Evolutionary conservation across 2,888 invertebrate species (phyloP).

Genomic region (Mesorhabditis spiculigera): DNA sequence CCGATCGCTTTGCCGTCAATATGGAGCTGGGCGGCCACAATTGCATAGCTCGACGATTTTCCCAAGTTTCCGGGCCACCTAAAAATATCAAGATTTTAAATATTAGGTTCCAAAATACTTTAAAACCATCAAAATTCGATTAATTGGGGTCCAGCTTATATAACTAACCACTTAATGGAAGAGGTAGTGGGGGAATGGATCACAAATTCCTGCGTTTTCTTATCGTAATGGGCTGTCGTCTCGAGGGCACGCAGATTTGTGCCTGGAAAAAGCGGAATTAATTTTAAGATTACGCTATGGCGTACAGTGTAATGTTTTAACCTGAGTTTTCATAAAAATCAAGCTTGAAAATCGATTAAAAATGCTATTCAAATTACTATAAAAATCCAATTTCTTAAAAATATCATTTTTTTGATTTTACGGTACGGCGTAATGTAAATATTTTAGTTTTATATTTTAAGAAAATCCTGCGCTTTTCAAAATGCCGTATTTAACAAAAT

Average conservation of each 20-base stretch:
- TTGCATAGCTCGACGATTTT: constrained; percentile 83
- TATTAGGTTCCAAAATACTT: background rate
- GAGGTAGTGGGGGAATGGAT: constrained; percentile 81
- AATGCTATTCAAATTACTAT: too few species aligned
- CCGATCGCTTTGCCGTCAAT: constrained; percentile 80
- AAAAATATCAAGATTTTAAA: background rate
- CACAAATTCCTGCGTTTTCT: constrained; percentile 77
- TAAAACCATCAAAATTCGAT: background rate
- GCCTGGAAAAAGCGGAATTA: constrained; percentile 60
- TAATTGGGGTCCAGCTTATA: background rate
- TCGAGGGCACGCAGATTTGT: constrained; percentile 81
- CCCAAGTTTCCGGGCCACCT: constrained; percentile 40
- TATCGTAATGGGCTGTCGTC: constrained; percentile 87
- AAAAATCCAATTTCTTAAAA: too few species aligned
- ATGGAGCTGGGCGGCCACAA: constrained; percentile 86
- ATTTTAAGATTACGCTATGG: too few species aligned
- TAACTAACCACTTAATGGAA: constrained; percentile 64
- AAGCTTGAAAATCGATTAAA: too few species aligned
- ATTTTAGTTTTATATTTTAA: too few species aligned
- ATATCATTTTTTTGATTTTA: too few species aligned
- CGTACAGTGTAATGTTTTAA: too few species aligned
- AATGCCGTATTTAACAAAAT: too few species aligned
- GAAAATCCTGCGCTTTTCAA: too few species aligned
- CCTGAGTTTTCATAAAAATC: too few species aligned
- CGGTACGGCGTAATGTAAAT: too few species aligned